These are phyloP conservation scores for Brachymystax lenok DNA, from an alignment of 2,797 vertebrate genomes.

Conservation along the genomic window DNA sequence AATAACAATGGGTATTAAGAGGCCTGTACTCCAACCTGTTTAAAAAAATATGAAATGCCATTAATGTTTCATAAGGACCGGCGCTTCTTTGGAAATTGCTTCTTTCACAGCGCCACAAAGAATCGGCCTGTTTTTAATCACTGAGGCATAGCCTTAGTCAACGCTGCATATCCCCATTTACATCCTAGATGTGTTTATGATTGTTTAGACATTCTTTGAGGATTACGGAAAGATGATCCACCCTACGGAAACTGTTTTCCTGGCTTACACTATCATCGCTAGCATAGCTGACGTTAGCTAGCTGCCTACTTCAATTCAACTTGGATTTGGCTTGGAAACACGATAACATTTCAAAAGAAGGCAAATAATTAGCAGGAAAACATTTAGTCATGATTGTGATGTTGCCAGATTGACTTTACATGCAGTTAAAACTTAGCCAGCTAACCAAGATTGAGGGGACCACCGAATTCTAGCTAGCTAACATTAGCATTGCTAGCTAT, in stretches of 20 bases:
- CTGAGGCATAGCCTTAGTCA: slow-evolving; percentile 22
- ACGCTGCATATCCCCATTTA: slow-evolving; percentile 68
- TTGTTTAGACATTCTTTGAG: slow-evolving; percentile 66
- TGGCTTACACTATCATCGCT: slow-evolving; percentile 65
- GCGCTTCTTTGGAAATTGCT: slow-evolving; percentile 65
- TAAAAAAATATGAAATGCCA: slow-evolving; percentile 40
- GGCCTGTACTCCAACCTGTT: slow-evolving; percentile 50
- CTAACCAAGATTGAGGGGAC: too few species aligned
- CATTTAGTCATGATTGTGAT: too few species aligned
- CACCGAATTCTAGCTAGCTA: too few species aligned
- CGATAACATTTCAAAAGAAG: too few species aligned
- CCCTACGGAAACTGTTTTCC: slow-evolving; percentile 40
- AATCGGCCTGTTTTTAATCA: slow-evolving; percentile 57
- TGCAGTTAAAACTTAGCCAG: too few species aligned
- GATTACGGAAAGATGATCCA: slow-evolving; percentile 50
- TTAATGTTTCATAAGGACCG: slow-evolving; percentile 69
- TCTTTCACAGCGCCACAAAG: slow-evolving; percentile 54
- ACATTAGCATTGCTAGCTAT: too few species aligned
- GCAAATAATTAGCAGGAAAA: too few species aligned
- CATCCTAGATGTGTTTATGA: slow-evolving; percentile 65
- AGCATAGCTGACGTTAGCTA: slow-evolving; percentile 49
- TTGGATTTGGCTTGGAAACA: slow-evolving; percentile 2
- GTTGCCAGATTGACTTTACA: too few species aligned
- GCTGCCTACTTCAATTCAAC: slow-evolving; percentile 29
- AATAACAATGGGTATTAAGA: slow-evolving; percentile 68